Evolutionary conservation across 1,140 invertebrate species (phyloP).

Genomic region (Charaxes varanes): DNA sequence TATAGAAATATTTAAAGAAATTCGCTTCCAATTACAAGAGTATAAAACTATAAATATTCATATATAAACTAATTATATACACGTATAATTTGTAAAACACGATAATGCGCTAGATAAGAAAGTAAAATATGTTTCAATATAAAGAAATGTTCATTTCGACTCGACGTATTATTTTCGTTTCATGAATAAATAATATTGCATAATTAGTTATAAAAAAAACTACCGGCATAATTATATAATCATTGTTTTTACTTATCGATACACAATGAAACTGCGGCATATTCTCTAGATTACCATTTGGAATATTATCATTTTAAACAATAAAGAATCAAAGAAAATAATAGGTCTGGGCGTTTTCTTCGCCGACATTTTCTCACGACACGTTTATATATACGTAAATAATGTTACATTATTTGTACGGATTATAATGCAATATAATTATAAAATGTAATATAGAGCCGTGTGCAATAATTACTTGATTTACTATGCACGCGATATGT

Average conservation of each 20-base stretch:
- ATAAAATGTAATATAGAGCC: slow-evolving; percentile 8
- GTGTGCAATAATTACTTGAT: slow-evolving; percentile 15
- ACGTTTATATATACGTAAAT: slow-evolving; percentile 22
- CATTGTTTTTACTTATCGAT: background rate
- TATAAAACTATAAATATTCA: too few species aligned
- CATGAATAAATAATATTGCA: too few species aligned
- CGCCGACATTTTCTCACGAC: slow-evolving; percentile 25
- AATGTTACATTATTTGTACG: slow-evolving; percentile 31
- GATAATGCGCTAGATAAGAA: too few species aligned
- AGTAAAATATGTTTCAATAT: too few species aligned
- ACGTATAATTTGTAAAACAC: too few species aligned
- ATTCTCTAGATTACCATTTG: slow-evolving; percentile 10
- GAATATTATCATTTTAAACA: slow-evolving; percentile 25
- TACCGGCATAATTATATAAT: slow-evolving; percentile 9
- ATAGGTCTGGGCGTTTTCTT: slow-evolving; percentile 18
- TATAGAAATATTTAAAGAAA: too few species aligned
- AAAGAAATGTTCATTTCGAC: too few species aligned
- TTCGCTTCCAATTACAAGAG: too few species aligned
- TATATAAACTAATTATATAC: too few species aligned
- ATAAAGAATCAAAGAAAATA: slow-evolving; percentile 31
- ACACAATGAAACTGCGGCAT: slow-evolving; percentile 16
- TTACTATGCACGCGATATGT: slow-evolving; percentile 7
- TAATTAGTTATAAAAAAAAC: too few species aligned
- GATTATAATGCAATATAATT: slow-evolving; percentile 20
- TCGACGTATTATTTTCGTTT: too few species aligned